A percentile compares a stretch with the other conserved stretches of the same genome.
These are phyloP conservation scores for Phoebastria nigripes DNA, from an alignment of 2,797 vertebrate species.

Conservation along the genomic window DNA sequence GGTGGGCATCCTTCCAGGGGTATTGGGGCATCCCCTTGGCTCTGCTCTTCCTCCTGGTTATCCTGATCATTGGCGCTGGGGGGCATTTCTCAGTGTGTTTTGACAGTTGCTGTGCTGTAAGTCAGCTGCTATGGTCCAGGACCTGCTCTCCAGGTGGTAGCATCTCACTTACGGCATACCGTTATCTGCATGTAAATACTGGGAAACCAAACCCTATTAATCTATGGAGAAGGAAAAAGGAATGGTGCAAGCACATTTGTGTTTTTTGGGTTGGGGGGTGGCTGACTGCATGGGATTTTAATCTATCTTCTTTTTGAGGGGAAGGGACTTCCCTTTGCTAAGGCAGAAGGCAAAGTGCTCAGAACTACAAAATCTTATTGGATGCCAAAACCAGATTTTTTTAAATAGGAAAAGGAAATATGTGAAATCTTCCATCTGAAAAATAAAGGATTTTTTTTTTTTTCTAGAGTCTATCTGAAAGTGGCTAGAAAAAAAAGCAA, in stretches of 20 bases:
- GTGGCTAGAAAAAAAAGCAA: neutral
- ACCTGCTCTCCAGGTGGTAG: neutral
- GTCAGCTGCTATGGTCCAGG: neutral
- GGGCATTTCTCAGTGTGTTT: neutral
- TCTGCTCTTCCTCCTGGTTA: neutral
- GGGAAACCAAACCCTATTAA: neutral
- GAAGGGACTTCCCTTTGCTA: neutral
- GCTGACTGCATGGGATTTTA: neutral
- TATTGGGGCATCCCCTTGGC: neutral
- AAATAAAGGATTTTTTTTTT: neutral
- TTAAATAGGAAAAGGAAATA: neutral
- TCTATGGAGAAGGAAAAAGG: neutral
- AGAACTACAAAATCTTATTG: neutral
- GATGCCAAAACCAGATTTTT: neutral
- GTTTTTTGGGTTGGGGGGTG: accelerated
- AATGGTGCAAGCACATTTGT: neutral
- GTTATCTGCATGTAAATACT: neutral
- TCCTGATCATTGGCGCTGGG: neutral
- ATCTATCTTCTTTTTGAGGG: neutral
- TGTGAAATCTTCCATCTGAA: neutral
- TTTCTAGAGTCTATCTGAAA: neutral
- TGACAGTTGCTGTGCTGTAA: neutral
- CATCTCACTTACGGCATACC: neutral
- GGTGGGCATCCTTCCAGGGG: neutral
- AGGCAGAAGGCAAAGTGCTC: neutral